Percentiles rank a stretch among this genome's conserved stretches.
Evolutionary conservation across 2,888 invertebrate species (phyloP).

Genomic region (Coronaproctus castanopsis): DNA sequence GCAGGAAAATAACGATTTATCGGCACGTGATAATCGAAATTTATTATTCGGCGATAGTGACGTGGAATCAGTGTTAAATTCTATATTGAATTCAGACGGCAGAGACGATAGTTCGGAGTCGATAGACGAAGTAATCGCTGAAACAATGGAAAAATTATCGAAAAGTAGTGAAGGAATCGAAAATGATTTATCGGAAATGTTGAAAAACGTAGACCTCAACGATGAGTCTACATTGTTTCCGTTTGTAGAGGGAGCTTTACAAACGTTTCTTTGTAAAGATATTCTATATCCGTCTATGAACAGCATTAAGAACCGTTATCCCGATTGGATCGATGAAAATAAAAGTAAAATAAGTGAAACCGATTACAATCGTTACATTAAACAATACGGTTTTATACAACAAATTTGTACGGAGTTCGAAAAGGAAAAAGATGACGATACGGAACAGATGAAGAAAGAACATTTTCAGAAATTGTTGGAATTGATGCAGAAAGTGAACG

Average conservation of each 20-base stretch:
- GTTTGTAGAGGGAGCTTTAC: constrained; percentile 14
- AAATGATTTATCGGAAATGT: constrained; percentile 9
- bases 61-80: constrained; percentile 6
- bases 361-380: constrained; percentile 8
- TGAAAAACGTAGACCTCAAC: constrained; percentile 10
- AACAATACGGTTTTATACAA: constrained; percentile 9
- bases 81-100: constrained; percentile 1
- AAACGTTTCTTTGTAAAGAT: constrained; percentile 15
- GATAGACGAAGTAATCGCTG: not conserved
- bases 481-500: constrained; percentile 16
- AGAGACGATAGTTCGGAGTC: not conserved
- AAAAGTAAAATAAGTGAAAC: constrained; percentile 5
- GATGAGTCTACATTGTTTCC: constrained; percentile 11
- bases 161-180: constrained; percentile 9
- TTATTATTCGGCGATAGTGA: constrained; percentile 4
- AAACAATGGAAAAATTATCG: constrained; percentile 5
- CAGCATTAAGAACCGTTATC: constrained; percentile 13
- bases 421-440: constrained; percentile 7
- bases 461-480: constrained; percentile 13
- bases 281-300: constrained; percentile 14
- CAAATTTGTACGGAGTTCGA: constrained; percentile 8
- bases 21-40: not conserved
- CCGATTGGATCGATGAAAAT: constrained; percentile 15
- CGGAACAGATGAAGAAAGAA: constrained; percentile 12
- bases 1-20: not conserved